Evolutionary conservation across 1,140 invertebrate genomes (phyloP), one percentile per base, ranked within the genome.

Genomic region (Sarcophaga bullata): DNA sequence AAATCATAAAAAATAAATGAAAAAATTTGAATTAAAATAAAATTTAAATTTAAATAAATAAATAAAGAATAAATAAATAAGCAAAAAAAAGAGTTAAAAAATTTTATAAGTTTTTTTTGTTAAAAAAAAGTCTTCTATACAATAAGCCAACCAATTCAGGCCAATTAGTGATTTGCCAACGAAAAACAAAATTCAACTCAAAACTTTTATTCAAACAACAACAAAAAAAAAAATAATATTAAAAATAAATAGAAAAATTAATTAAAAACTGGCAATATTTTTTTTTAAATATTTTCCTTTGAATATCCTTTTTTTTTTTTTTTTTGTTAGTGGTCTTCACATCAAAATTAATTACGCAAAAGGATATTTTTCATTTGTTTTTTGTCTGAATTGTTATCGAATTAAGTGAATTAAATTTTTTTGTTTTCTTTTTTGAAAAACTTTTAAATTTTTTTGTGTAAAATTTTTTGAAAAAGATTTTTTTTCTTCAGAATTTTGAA

Each of bases 261-360:
- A 50, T 52, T 19, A 78, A 78, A 78, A 52, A 78, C 48, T 78
- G 75, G 75, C 75, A 78, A 49, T 78, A 19, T 37, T 37, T 37
- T 37, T 37, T 37, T 37, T 37, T 37, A 37, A 37, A 1, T 37
- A 2, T 37, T 37, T 37, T 37, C 25, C 4, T 4, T 37, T 37
- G 25, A 78, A 78, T 50, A 78, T 78, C 17, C n/a, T 78, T 78
- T 73, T 11, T 11, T 73, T 73, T 73, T 73, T 73, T 10, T 73
- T 25, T 47, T 78, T n/a, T 48, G 25, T 37, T 37, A 76, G 4
- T 11, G 48, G 48, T 50, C 25, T 2, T 37, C 48, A 78, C 47
- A 78, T 15, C 19, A 76, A 76, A 13, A 25, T 46, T 46, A 73
- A 73, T 25, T 73, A 37, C 11, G 10, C 17, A 75, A 75, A 75